These are phyloP conservation scores for Drosophila neutralis DNA, from an alignment of 2,888 invertebrate genomes.

Conservation along the genomic window DNA sequence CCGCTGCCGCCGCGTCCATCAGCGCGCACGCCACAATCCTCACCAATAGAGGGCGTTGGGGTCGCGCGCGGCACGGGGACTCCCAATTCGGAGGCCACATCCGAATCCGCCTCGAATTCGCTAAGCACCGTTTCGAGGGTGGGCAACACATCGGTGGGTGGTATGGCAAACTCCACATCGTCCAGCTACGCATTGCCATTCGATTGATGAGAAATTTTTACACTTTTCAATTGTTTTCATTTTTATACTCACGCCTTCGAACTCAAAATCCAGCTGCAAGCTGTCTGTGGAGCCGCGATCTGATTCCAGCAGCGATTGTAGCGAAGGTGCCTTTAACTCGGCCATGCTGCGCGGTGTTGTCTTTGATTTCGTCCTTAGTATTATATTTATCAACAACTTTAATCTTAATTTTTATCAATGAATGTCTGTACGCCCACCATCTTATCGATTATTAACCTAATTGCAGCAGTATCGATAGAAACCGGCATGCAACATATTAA, in stretches of 20 bases:
- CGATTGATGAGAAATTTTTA: not conserved
- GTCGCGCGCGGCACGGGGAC: constrained; percentile 82
- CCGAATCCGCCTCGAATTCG: constrained; percentile 89
- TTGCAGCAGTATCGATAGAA: constrained; percentile 8
- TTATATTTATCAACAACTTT: constrained; percentile 18
- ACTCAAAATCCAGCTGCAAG: constrained; percentile 89
- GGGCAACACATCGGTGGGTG: constrained; percentile 90
- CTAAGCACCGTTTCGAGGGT: constrained; percentile 93
- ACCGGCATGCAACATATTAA: constrained; percentile 8
- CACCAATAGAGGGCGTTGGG: constrained; percentile 84
- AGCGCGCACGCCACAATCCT: constrained; percentile 85
- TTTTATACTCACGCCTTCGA: constrained; percentile 43
- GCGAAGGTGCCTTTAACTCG: constrained; percentile 84
- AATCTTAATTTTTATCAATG: constrained; percentile 64
- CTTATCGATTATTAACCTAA: constrained; percentile 37
- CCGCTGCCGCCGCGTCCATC: constrained; percentile 74
- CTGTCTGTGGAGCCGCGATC: constrained; percentile 90
- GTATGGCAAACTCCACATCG: constrained; percentile 92
- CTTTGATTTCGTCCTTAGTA: constrained; percentile 7
- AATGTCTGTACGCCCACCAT: constrained; percentile 70
- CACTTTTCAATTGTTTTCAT: constrained; percentile 9
- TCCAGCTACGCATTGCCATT: constrained; percentile 87
- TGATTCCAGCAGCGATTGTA: constrained; percentile 86
- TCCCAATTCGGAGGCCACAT: constrained; percentile 85
- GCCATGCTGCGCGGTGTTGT: constrained; percentile 72